A percentile compares a stretch with the other conserved stretches of the same genome.
These are phyloP conservation scores for Psilopsiagon aurifrons DNA, from an alignment of 2,113 vertebrate genomes.

Conservation along the genomic window DNA sequence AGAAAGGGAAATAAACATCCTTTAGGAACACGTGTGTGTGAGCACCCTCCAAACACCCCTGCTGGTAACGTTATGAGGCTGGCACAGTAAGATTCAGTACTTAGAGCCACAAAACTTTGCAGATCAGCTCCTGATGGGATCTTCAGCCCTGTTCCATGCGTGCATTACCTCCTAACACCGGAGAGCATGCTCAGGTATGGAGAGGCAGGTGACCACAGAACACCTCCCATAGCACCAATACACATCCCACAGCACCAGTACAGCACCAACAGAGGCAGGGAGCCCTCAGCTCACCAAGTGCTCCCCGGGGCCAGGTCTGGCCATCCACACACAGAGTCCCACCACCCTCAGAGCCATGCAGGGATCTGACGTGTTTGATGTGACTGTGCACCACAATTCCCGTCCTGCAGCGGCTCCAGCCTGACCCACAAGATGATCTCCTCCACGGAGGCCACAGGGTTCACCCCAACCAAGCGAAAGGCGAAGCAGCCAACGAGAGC, in stretches of 20 bases:
- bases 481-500: background rate
- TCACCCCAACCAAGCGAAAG: background rate
- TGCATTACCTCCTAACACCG: accelerated
- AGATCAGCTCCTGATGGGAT: too few relatives aligned
- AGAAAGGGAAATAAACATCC: background rate
- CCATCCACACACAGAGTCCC: background rate
- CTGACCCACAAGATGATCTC: accelerated
- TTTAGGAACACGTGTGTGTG: accelerated
- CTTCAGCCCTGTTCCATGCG: background rate
- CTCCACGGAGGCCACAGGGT: background rate
- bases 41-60: background rate
- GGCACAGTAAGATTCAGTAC: accelerated
- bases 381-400: too few relatives aligned
- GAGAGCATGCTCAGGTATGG: accelerated
- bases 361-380: accelerated
- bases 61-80: accelerated
- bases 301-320: accelerated
- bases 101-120: background rate
- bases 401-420: accelerated
- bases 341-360: accelerated
- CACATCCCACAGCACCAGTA: background rate
- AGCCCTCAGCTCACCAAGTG: background rate
- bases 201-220: accelerated
- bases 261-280: background rate
- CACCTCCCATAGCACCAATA: background rate